Evolutionary conservation across 2,888 invertebrate genomes (phyloP), one percentile per base, ranked within the genome.

Genomic region (Bruchidius siliquastri): DNA sequence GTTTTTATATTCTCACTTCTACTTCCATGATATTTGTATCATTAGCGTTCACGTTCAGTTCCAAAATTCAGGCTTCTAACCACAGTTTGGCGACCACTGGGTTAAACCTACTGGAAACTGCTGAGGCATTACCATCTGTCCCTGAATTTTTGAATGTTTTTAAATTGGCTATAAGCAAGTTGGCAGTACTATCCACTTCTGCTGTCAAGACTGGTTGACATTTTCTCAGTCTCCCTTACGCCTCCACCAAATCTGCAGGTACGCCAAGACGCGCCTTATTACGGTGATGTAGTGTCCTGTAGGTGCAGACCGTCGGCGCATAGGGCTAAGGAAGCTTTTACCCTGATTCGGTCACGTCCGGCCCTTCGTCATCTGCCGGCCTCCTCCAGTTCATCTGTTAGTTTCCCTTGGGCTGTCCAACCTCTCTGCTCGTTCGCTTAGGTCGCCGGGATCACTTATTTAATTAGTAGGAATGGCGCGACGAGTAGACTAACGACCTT

Each of bases 321-420:
- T 20, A 21, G 68, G 68, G 20, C 21, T 21, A 22, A 68, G 6
- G 68, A 49, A 13, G 68, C 68, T 68, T 68, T 68, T 68, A 68
- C 68, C 22, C 22, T 68, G 68, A 68, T 68, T 68, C 22, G 68
- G 68, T 68, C 68, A 68, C 68, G 68, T 68, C 21, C 21, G 68
- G 22, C 21, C 10, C 68, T 68, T 68, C 68, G 68, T 68, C 68
- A 68, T 68, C 68, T 22, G 22, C 8, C 21, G 68, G 22, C 21
- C 2, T 21, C 6, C 20, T 13, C 6, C 49, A 49, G 49, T 49
- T 49, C 49, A 49, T 49, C 49, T 49, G 49, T n/a, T n/a, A n/a
- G n/a, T 49, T 49, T 49, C 49, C 68, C 68, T 68, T 2, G 68
- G 21, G 21, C 68, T 68, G 21, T 21, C 18, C 49, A 13, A 1